A percentile compares a stretch with the other conserved stretches of the same genome.
phyloP scores from a whole-genome alignment of 2,797 vertebrate species.

The Tadarida brasiliensis region DNA sequence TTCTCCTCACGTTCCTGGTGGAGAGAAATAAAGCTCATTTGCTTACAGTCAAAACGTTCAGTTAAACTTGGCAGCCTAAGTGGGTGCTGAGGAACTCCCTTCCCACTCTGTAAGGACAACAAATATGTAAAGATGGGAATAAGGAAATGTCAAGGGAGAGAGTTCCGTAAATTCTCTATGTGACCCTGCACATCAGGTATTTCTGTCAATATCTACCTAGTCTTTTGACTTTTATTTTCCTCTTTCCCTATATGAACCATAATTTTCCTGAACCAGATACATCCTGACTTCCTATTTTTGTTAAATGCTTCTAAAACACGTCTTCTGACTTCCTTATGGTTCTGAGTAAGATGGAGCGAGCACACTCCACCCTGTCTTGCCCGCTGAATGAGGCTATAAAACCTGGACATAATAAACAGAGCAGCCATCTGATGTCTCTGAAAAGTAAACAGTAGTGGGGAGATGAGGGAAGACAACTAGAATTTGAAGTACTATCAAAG shows the following conservation, averaged over 20 bases:
- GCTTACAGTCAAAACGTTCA: not conserved
- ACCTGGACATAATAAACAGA: too few relatives aligned
- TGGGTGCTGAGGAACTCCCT: too few relatives aligned
- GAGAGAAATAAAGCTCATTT: not conserved
- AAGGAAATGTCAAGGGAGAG: not conserved
- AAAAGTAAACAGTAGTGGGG: not conserved
- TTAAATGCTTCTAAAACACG: not conserved
- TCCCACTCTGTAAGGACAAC: not conserved
- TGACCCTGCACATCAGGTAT: fast-evolving
- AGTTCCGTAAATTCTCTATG: not conserved
- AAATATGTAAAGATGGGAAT: fast-evolving
- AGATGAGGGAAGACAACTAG: not conserved
- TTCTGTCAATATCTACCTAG: not conserved
- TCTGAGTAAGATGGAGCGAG: not conserved
- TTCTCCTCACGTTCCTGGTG: not conserved
- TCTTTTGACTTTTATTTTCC: too few relatives aligned
- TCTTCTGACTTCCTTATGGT: not conserved
- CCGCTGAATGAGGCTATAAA: not conserved
- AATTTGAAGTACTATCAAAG: not conserved
- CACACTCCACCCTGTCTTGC: not conserved
- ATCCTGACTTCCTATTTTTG: not conserved
- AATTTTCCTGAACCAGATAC: not conserved
- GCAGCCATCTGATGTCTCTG: not conserved
- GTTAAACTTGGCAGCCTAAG: not conserved
- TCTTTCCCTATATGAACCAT: not conserved